These are phyloP conservation scores for Drosophila helvetica DNA, from an alignment of 2,888 invertebrate species.

Conservation along the genomic window DNA sequence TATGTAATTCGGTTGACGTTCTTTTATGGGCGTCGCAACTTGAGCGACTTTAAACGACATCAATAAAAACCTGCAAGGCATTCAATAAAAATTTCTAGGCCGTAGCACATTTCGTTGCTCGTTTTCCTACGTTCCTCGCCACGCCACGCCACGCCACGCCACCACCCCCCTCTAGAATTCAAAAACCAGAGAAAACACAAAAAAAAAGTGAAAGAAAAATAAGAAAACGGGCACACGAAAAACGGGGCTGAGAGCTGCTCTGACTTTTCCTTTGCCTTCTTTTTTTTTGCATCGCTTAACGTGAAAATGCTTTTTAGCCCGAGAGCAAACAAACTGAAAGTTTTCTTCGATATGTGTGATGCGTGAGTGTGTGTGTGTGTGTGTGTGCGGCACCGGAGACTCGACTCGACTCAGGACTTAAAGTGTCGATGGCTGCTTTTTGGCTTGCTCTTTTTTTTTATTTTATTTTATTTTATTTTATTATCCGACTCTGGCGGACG, in stretches of 20 bases:
- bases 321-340: conserved; percentile 37
- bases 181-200: conserved; percentile 11
- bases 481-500: background rate
- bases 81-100: conserved; percentile 57
- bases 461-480: too few species aligned
- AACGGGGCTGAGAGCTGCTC: conserved; percentile 33
- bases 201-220: background rate
- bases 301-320: conserved; percentile 44
- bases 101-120: conserved; percentile 54
- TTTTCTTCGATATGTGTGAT: conserved; percentile 34
- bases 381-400: conserved; percentile 5
- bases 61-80: conserved; percentile 57
- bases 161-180: conserved; percentile 34
- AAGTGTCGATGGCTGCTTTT: conserved; percentile 23
- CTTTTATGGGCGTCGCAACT: conserved; percentile 50
- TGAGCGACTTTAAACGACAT: conserved; percentile 61
- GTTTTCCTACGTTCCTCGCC: conserved; percentile 38
- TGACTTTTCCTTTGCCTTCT: background rate
- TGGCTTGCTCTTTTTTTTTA: conserved; percentile 6
- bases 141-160: too few species aligned
- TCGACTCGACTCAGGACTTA: background rate
- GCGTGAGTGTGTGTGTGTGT: background rate
- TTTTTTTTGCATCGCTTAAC: conserved; percentile 7
- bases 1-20: conserved; percentile 50
- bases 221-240: conserved; percentile 12